Evolutionary conservation across 2,113 vertebrate genomes (phyloP).

Genomic region (Heterochromis multidens): DNA sequence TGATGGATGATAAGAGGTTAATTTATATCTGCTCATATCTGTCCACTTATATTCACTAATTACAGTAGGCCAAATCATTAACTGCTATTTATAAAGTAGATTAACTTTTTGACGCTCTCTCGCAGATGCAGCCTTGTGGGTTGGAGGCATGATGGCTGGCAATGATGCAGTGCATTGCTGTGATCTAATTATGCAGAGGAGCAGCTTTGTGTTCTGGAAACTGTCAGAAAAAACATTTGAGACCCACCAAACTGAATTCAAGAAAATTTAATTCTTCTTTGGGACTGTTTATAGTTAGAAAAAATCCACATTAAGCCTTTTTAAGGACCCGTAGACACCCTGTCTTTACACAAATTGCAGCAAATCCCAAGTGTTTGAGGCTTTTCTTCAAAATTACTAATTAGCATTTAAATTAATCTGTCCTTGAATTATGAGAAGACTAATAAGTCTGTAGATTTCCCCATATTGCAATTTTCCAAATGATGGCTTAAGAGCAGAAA

Average conservation of each 20-base stretch:
- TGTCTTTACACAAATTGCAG: conserved; percentile 7
- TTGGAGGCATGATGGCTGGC: too few species aligned
- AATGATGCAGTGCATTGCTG: background rate
- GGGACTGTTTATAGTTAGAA: background rate
- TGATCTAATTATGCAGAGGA: background rate
- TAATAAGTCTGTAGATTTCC: background rate
- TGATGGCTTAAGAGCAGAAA: conserved; percentile 42
- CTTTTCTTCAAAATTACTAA: background rate
- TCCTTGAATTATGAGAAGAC: background rate
- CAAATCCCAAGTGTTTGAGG: background rate
- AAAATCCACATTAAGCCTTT: background rate
- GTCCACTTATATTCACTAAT: background rate
- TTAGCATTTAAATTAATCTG: background rate
- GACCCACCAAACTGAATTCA: background rate
- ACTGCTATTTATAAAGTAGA: background rate
- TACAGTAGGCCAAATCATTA: background rate
- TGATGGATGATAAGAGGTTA: background rate
- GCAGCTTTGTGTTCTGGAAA: background rate
- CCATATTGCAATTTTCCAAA: conserved; percentile 25
- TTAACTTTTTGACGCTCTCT: background rate
- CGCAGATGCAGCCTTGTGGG: background rate
- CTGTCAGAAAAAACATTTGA: background rate
- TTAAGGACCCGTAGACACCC: background rate
- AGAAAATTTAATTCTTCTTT: accelerated
- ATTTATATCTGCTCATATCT: background rate